phyloP scores from a whole-genome alignment of 2,888 invertebrate species.

The Caenorhabditis afra region DNA sequence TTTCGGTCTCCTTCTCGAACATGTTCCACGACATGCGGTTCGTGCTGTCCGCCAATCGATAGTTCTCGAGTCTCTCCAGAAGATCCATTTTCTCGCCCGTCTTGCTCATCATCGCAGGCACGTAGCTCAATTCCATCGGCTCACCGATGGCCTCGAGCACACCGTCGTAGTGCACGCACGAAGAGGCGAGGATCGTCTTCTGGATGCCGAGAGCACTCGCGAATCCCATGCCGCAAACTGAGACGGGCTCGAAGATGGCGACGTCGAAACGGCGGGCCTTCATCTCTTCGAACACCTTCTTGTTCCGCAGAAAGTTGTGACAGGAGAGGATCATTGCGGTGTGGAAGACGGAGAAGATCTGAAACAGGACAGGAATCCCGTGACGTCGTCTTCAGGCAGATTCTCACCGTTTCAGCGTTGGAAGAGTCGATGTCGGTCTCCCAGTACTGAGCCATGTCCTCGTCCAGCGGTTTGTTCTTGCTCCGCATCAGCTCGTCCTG shows the following conservation, averaged over 20 bases:
- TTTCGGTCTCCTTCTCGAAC: slow-evolving; percentile 22
- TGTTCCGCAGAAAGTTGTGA: slow-evolving; percentile 24
- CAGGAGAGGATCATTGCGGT: slow-evolving; percentile 21
- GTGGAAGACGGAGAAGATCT: slow-evolving; percentile 29
- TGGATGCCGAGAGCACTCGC: slow-evolving; percentile 37
- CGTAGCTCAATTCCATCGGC: slow-evolving; percentile 24
- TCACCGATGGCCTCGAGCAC: slow-evolving; percentile 33
- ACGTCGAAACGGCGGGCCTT: slow-evolving; percentile 42
- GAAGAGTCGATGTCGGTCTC: slow-evolving; percentile 20
- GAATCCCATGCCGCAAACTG: slow-evolving; percentile 45
- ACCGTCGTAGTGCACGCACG: slow-evolving; percentile 30
- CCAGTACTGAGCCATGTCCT: slow-evolving; percentile 46
- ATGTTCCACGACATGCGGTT: neutral
- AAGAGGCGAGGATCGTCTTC: slow-evolving; percentile 40
- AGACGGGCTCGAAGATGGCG: slow-evolving; percentile 47
- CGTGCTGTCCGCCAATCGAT: slow-evolving; percentile 9
- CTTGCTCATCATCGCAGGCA: slow-evolving; percentile 24
- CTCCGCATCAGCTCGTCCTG: slow-evolving; percentile 37
- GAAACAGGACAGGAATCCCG: neutral
- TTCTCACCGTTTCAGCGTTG: slow-evolving; percentile 27
- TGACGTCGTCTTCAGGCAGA: too few relatives aligned
- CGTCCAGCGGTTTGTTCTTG: slow-evolving; percentile 23
- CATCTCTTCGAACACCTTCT: slow-evolving; percentile 28
- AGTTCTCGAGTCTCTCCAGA: slow-evolving; percentile 34
- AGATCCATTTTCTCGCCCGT: slow-evolving; percentile 42